phyloP scores from a whole-genome alignment of 2,113 vertebrate genomes.

The Tor tambroides region DNA sequence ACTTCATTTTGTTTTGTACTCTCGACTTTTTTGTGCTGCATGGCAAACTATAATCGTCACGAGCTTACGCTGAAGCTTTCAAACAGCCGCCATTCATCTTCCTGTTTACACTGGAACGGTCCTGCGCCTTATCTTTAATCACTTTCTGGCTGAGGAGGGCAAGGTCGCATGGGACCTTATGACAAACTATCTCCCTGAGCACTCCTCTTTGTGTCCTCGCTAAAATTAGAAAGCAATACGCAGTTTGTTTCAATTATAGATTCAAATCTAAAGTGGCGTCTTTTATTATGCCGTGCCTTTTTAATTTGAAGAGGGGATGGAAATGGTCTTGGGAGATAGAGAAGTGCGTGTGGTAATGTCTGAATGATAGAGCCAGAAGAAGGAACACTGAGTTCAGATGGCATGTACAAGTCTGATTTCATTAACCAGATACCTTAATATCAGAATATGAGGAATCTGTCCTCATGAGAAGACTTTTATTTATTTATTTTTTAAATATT shows the following conservation, averaged over 20 bases:
- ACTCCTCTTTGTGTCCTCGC: slow-evolving; percentile 39
- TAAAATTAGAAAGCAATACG: slow-evolving; percentile 63
- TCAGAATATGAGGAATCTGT: slow-evolving; percentile 45
- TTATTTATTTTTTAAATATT: neutral
- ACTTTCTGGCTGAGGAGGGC: slow-evolving; percentile 55
- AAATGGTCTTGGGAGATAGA: slow-evolving; percentile 48
- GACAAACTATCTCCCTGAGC: slow-evolving; percentile 55
- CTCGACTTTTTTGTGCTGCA: slow-evolving; percentile 7
- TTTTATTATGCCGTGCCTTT: slow-evolving; percentile 47
- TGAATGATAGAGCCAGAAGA: slow-evolving; percentile 43
- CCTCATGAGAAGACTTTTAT: neutral
- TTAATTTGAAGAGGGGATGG: slow-evolving; percentile 48
- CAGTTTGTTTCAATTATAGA: slow-evolving; percentile 67
- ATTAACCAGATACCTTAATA: slow-evolving; percentile 38
- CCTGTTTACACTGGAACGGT: slow-evolving; percentile 59
- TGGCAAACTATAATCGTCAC: slow-evolving; percentile 53
- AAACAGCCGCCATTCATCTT: slow-evolving; percentile 61
- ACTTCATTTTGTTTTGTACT: slow-evolving; percentile 49
- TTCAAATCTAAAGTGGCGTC: slow-evolving; percentile 64
- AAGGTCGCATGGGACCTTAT: slow-evolving; percentile 60
- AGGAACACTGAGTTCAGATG: slow-evolving; percentile 44
- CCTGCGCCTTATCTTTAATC: slow-evolving; percentile 65
- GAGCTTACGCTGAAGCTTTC: slow-evolving; percentile 46
- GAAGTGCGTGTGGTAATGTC: slow-evolving; percentile 1
- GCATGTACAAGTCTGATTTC: slow-evolving; percentile 24